A percentile compares a stretch with the other conserved stretches of the same genome.
phyloP scores from a whole-genome alignment of 2,113 vertebrate species.

The Chunga burmeisteri region DNA sequence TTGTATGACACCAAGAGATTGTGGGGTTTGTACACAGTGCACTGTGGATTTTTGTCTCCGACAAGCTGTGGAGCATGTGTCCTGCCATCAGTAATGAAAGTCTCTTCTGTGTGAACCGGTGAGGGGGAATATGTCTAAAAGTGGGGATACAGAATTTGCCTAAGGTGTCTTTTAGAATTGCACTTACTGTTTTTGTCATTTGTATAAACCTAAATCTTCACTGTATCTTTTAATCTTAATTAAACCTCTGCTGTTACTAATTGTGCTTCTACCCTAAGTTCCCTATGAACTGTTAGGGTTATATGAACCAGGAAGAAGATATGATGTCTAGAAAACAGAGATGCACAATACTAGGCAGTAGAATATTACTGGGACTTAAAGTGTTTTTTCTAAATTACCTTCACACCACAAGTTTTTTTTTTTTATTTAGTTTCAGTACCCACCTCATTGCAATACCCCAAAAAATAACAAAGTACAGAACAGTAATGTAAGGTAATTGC shows the following conservation, averaged over 20 bases:
- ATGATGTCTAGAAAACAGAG: not conserved
- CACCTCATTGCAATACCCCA: rapidly evolving
- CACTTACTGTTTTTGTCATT: not conserved
- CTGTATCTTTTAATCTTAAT: not conserved
- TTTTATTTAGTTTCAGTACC: not conserved
- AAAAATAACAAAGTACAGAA: not conserved
- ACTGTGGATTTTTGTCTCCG: not conserved
- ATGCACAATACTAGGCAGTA: not conserved
- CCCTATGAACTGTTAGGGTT: not conserved
- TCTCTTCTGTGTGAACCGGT: not conserved
- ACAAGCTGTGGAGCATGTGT: rapidly evolving
- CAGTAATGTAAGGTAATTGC: not conserved
- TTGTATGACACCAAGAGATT: not conserved
- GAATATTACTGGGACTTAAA: not conserved
- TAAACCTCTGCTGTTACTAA: not conserved
- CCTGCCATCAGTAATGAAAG: not conserved
- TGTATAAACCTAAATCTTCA: not conserved
- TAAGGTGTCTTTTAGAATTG: not conserved
- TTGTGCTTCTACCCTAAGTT: not conserved
- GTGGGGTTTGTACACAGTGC: rapidly evolving
- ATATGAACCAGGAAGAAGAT: not conserved
- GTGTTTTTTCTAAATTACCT: not conserved
- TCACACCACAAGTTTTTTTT: not conserved
- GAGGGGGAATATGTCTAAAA: not conserved
- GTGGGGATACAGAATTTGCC: not conserved